Evolutionary conservation across 2,797 vertebrate species (phyloP), one percentile per base, ranked within the genome.

Genomic region (Tokudaia muenninki): DNA sequence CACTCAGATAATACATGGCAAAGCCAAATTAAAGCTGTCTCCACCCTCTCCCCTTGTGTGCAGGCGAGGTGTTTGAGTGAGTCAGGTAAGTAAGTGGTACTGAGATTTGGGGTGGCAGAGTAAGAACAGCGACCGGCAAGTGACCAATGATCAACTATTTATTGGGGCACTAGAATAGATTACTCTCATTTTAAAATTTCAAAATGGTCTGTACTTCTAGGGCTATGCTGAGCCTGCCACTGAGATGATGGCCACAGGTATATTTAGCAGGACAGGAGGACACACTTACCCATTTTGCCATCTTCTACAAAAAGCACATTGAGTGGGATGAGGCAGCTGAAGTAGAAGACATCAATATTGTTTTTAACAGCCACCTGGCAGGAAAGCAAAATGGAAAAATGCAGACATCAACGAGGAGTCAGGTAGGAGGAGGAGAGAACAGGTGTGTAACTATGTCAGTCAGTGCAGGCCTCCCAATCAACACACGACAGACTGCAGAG

Each of bases 261-360:
- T 59, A 83, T 59, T 55, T 90, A 82, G 19, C 41, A 83, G 87
- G 95, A 80, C 50, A 90, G 57, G 29, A 90, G 87, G 29, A 81
- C 57, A 37, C 78, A 98, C 99, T 97, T 98, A 99, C 99, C 99
- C 99, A 99, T 99, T 99, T 99, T 99, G 92, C 99, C 99, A 90
- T 99, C 99, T 98, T 99, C 99, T 47, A 99, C 99, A 52, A 99
- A 99, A 98, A 99, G 99, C 95, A 99, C 98, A 21, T 99, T 99
- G 97, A 99, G 99, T 87, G 99, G 99, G 98, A 99, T 99, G 89
- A 99, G 99, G 90, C 99, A 99, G 97, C 99, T 99, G 98, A 99
- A 99, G 99, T 99, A 99, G 98, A 99, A 99, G 92, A 99, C 99
- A 44, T 99, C 99, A 0, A 99, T 99, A 98, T 98, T 99, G 99